phyloP scores from a whole-genome alignment of 2,888 invertebrate genomes.

The Apodemia zela region DNA sequence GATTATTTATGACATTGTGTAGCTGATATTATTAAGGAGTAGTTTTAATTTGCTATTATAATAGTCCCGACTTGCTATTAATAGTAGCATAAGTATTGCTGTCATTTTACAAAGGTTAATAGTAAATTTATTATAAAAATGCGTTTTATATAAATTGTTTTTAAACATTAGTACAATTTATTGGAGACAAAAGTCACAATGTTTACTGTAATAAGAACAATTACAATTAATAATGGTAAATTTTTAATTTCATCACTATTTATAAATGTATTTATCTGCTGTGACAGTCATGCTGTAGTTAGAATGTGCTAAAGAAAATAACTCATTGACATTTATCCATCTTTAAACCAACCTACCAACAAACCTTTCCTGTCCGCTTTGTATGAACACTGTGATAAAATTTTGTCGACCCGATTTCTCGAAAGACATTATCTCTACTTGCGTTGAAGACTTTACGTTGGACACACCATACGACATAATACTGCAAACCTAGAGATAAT shows the following conservation, averaged over 20 bases:
- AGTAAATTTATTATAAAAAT: background rate
- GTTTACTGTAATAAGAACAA: background rate
- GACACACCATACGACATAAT: too few species aligned
- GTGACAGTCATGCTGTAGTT: background rate
- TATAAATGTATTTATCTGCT: background rate
- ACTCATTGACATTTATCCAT: too few species aligned
- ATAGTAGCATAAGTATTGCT: conserved; percentile 60
- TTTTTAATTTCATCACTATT: background rate
- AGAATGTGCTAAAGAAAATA: background rate
- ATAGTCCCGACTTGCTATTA: conserved; percentile 46
- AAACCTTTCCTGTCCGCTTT: too few species aligned
- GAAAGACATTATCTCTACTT: too few species aligned
- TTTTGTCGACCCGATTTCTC: too few species aligned
- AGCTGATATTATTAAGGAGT: conserved; percentile 66
- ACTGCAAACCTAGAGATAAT: too few species aligned
- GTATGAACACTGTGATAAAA: too few species aligned
- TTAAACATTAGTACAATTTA: background rate
- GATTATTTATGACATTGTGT: conserved; percentile 44
- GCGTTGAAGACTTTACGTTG: too few species aligned
- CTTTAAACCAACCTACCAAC: too few species aligned
- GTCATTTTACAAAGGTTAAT: conserved; percentile 34
- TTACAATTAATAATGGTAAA: too few species aligned
- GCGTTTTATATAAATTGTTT: background rate
- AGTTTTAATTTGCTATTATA: conserved; percentile 49
- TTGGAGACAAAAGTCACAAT: background rate